Evolutionary conservation across 2,888 invertebrate species (phyloP).

Genomic region (Trypoxylon attenuatum): DNA sequence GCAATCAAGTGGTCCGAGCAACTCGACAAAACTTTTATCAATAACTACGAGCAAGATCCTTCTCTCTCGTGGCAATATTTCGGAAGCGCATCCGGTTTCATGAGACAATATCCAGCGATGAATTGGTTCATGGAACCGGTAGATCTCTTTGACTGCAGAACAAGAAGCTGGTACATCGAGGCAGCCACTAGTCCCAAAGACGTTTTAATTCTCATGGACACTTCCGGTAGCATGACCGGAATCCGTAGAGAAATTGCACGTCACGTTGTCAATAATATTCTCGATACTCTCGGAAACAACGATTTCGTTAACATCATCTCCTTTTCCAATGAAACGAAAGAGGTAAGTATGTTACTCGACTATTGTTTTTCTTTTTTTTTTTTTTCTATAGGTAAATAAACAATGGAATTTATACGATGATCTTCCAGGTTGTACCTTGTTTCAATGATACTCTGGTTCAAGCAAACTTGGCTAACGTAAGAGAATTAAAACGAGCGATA

Average conservation of each 20-base stretch:
- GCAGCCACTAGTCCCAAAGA: conserved; percentile 99
- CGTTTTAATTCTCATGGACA: conserved; percentile 89
- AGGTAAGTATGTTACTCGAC: conserved; percentile 76
- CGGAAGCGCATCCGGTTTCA: conserved; percentile 97
- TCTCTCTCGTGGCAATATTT: conserved; percentile 98
- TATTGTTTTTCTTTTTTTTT: no score
- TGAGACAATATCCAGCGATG: conserved; percentile 96
- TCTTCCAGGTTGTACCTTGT: conserved; percentile 82
- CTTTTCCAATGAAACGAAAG: conserved; percentile 88
- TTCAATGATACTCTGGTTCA: conserved; percentile 93
- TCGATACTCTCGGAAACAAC: conserved; percentile 97
- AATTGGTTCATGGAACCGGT: conserved; percentile 88
- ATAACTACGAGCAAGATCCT: conserved; percentile 63
- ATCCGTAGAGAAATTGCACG: conserved; percentile 91
- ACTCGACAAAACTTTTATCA: conserved; percentile 89
- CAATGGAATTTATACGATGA: no score
- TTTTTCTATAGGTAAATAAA: no score
- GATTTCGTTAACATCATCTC: conserved; percentile 98
- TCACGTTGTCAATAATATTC: conserved; percentile 89
- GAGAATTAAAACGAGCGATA: conserved; percentile 88
- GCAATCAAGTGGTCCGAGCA: conserved; percentile 97
- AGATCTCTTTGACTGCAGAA: conserved; percentile 96
- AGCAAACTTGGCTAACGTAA: conserved; percentile 89
- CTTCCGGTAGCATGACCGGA: conserved; percentile 94
- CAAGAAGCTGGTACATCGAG: conserved; percentile 97